These are phyloP conservation scores for Microcebus ravelobensis DNA, from an alignment of 2,113 vertebrate species.

Conservation along the genomic window DNA sequence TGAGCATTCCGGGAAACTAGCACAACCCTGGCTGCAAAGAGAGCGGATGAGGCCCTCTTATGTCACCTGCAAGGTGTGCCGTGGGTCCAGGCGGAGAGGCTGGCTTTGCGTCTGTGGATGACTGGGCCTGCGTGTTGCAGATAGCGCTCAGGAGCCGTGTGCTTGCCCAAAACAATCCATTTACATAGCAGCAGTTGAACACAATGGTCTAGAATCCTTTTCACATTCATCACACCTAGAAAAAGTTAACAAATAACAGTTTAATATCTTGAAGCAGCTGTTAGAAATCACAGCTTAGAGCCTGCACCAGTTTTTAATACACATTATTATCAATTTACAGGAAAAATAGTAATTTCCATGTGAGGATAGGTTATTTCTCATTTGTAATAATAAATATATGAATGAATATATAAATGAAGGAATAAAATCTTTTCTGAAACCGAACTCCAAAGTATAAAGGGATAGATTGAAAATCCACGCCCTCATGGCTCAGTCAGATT, in stretches of 20 bases:
- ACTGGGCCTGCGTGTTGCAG: neutral
- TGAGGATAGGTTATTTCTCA: neutral
- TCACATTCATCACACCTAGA: neutral
- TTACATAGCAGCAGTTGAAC: neutral
- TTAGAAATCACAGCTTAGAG: conserved; percentile 29
- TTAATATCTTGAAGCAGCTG: neutral
- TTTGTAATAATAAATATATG: neutral
- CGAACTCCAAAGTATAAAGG: neutral
- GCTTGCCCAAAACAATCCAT: neutral
- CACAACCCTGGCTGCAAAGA: neutral
- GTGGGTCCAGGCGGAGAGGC: neutral
- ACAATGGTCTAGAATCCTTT: neutral
- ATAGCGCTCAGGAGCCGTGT: neutral
- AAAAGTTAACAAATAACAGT: neutral
- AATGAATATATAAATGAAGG: neutral
- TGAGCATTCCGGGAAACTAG: conserved; percentile 36
- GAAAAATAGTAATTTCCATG: neutral
- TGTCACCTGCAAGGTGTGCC: neutral
- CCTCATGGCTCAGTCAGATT: neutral
- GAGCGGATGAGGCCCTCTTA: neutral
- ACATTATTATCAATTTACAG: neutral
- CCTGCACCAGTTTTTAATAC: neutral
- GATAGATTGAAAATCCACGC: neutral
- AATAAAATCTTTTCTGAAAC: neutral
- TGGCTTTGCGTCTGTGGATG: neutral